Evolutionary conservation across 2,797 vertebrate genomes (phyloP), one percentile per base, ranked within the genome.

Genomic region (Champsocephalus gunnari): DNA sequence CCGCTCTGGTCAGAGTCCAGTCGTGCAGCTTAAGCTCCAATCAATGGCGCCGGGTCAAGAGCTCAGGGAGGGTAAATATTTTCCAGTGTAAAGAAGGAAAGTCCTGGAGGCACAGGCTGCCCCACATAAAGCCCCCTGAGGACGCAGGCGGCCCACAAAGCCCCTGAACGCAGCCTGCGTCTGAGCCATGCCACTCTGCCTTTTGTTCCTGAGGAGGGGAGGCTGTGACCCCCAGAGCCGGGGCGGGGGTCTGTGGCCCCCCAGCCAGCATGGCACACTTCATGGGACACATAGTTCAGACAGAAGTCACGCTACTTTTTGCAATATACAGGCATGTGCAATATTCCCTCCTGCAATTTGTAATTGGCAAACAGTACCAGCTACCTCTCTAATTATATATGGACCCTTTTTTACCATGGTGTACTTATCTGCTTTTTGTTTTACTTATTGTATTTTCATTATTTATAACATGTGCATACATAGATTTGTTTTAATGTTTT

Each of bases 21-120:
- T 68, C 56, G 79, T 80, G 68, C 83, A 92, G 93, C 94, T 96
- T 95, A 94, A 91, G 92, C 92, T 91, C 88, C 90, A 95, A 97
- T 96, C 95, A 93, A 96, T 96, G 84, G 64, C 68, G 73, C 84
- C 77, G 77, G 91, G 87, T 88, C n/a, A 24, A 55, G 82, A 83
- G 87, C 91, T 66, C 76, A 70, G 79, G 24, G 56, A 82, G 58
- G 72, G 92, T 95, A 94, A 89, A 93, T 95, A 90, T 93, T 92
- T 94, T 94, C 85, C 90, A 94, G 93, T 91, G 89, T 83, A 63
- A 49, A 94, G 95, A 77, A 81, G 90, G 84, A 92, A 88, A 92
- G 79, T 91, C 85, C 90, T 75, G 64, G 63, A 87, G 91, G 94
- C 83, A 88, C 82, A 79, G 84, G 85, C 91, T 93, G 92, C 81